Evolutionary conservation across 2,797 vertebrate genomes (phyloP), one percentile per base, ranked within the genome.

Genomic region (Myotis myotis): DNA sequence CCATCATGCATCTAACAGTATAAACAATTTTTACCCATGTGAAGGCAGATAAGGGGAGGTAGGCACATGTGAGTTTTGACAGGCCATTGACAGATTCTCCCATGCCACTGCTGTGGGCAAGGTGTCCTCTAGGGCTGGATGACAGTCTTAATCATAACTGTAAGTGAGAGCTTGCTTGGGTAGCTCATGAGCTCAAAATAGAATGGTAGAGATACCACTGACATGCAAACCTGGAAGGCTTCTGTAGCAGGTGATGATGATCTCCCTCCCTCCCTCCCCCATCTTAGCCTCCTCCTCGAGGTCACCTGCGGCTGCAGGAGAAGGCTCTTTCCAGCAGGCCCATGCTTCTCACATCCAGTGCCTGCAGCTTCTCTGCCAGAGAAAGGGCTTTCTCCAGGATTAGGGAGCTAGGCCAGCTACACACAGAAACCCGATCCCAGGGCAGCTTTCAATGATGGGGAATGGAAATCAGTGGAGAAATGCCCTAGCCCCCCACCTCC

Each of bases 101-200:
- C 2, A 3, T 76, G 79, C 71, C 51, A 93, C 15, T 22, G 33
- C 25, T 89, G 23, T 64, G 51, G 70, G 57, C 47, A 82, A 92
- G 74, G 36, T 91, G 60, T 91, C 80, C 20, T 15, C 19, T 12
- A 36, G 53, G 49, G 49, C 38, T 92, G 90, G 81, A 53, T 36
- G 74, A 62, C 7, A 44, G 25, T 71, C 83, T 62, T 62, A 81
- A 60, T 41, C 44, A 51, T 71, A 93, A 88, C 53, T 71, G 23
- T 66, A 86, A 92, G 62, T 0, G 8, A 92, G 75, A 90, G 79
- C 57, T 96, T 17, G 13, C 88, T 92, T 51, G 68, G 20, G n/a
- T 57, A 47, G 55, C 78, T 90, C 91, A 82, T 55, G 41, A 36
- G 47, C 78, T 95, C 86, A 92, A 96, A 96, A 92, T 90, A 96